Base-by-base conservation (phyloP, 2,113 vertebrate genomes). In the Anoplopoma fimbria region DNA sequence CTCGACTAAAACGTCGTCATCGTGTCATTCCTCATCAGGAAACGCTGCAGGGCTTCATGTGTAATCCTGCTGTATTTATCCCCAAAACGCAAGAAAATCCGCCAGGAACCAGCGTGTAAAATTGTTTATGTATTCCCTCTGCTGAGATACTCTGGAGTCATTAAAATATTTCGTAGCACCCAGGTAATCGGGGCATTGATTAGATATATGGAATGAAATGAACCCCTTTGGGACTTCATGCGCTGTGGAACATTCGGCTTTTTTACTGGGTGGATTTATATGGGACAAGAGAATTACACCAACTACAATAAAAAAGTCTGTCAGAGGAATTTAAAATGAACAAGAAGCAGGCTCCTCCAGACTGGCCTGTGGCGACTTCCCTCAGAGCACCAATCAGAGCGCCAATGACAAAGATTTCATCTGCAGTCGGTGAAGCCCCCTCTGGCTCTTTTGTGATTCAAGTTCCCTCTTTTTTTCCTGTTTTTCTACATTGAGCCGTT, bases 391-490 rank as follows among this genome's bases (percentile, higher is more conserved):
- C 81, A 85, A 80, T 81, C 80, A 83, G 6, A 47, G 34, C 64
- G 38, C 72, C 82, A 70, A 74, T 84, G 80, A 85, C 82, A 83
- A 75, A 83, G 78, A 83, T 79, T n/a, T 90, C 85, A 82, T 83
- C 72, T 77, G 72, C 60, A 83, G 68, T 42, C 81, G 81, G 81
- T 85, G 71, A 87, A 87, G 70, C 68, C 33, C 83, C 65, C 70
- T 77, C 57, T 61, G 33, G 33, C 58, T 68, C 42, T 81, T 87
- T 75, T 81, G 58, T 57, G 53, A 65, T 80, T 68, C 10, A 47
- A 82, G 25, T 79, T 49, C 6, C 2, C 67, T 70, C 49, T 42
- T 62, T 51, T 31, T 2, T 7, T n/a, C n/a, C 33, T n/a, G 15
- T 33, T 61, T n/a, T 51, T 23, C 21, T 68, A 60, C 74, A 55